Conservation (phyloP, 2,113 vertebrate species). For the Aspiorhynchus laticeps region DNA sequence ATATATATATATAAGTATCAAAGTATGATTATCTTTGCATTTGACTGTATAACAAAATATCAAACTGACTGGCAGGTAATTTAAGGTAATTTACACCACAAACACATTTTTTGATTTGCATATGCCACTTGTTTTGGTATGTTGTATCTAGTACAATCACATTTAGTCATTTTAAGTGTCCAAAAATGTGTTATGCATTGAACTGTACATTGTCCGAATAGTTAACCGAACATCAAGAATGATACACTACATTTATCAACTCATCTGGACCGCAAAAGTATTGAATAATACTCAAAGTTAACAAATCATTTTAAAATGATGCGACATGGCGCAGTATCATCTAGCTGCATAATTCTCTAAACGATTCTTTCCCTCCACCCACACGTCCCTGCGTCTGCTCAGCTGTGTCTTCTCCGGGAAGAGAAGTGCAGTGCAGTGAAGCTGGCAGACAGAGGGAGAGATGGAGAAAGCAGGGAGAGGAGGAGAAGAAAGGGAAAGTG, state of each 20-base stretch:
- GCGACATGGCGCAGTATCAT: not conserved
- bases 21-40: too few relatives aligned
- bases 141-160: not conserved
- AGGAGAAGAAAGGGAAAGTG: slow-evolving; percentile 20
- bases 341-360: slow-evolving; percentile 23
- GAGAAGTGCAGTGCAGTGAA: slow-evolving; percentile 26
- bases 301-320: not conserved
- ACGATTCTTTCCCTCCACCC: slow-evolving; percentile 42
- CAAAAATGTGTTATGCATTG: not conserved
- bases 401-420: slow-evolving; percentile 32
- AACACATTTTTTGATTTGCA: too few relatives aligned
- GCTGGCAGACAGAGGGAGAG: slow-evolving; percentile 25
- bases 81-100: not conserved
- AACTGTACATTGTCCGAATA: not conserved
- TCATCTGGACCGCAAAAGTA: not conserved
- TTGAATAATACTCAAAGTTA: not conserved
- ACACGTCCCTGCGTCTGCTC: slow-evolving; percentile 40
- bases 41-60: too few relatives aligned
- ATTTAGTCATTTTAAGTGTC: not conserved
- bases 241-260: not conserved
- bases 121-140: not conserved
- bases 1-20: too few relatives aligned
- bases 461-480: slow-evolving; percentile 22
- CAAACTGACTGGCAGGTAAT: not conserved
- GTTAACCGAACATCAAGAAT: not conserved